Evolutionary conservation across 2,797 vertebrate genomes (phyloP), one percentile per base, ranked within the genome.

Genomic region (Poeciliopsis paucimaculata): DNA sequence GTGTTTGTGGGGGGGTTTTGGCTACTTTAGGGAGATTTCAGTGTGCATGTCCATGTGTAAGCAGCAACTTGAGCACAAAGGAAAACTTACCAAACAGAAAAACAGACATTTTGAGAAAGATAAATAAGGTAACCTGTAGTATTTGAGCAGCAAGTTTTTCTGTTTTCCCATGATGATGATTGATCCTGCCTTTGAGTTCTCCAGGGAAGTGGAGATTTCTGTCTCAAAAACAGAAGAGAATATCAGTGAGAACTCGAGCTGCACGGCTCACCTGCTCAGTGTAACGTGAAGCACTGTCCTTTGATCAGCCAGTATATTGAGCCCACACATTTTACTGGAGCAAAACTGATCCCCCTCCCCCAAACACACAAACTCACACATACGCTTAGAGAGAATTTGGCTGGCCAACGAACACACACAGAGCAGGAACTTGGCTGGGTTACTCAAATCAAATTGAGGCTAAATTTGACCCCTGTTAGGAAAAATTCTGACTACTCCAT

Each of bases 241-340:
- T 91, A 89, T 89, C 78, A 75, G 85, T 82, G 64, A 88, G 84
- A 87, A 89, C 78, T 86, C 77, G 10, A 82, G 78, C 88, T 85
- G 84, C 82, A 73, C 15, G 72, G 83, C 88, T 94, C 91, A 91
- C 92, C 89, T 90, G 91, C 87, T 91, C 88, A 84, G 85, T 91
- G 94, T 94, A 95, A 94, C 88, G 78, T 90, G 92, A 94, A 89
- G 84, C 91, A 90, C 90, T 89, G 79, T 83, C 88, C 84, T 94
- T 94, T 86, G 89, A 94, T 94, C 91, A 88, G 88, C 73, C 80
- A 6, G 90, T 95, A 95, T 94, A 95, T 95, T 93, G 73, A 89
- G 92, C 92, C 80, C 88, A 87, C 89, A 88, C 88, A 83, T 90
- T 90, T 91, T 88, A 88, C 84, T 90, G 91, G 86, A 88, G 90